Evolutionary conservation across 2,888 invertebrate species (phyloP).

Genomic region (Troides oblongomaculatus): DNA sequence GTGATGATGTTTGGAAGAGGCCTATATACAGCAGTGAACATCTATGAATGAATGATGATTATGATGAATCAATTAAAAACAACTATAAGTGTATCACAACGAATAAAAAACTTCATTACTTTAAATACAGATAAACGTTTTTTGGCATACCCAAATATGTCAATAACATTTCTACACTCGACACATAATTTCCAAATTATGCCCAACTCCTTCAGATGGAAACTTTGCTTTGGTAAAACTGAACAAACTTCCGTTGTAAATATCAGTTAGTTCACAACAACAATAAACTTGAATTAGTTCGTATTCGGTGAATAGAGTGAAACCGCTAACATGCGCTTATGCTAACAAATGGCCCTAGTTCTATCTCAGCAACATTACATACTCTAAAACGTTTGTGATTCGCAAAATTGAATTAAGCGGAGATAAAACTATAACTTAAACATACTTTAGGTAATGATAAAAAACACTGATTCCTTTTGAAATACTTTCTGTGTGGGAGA

Average conservation of each 20-base stretch:
- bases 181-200: neutral
- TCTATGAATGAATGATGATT: too few species aligned
- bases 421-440: too few species aligned
- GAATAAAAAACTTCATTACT: neutral
- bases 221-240: neutral
- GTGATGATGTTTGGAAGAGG: too few species aligned
- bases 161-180: neutral
- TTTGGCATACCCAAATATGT: neutral
- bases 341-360: conserved; percentile 3
- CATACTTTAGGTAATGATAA: too few species aligned
- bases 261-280: conserved; percentile 2
- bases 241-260: conserved; percentile 2
- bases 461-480: too few species aligned
- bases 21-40: too few species aligned
- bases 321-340: neutral
- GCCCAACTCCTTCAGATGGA: neutral
- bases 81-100: too few species aligned
- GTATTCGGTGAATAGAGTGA: conserved; percentile 5
- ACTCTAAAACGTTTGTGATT: neutral
- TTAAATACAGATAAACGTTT: neutral
- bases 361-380: neutral
- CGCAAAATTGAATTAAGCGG: neutral
- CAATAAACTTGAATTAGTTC: conserved; percentile 9
- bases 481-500: too few species aligned
- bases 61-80: too few species aligned